Base-by-base conservation (phyloP, 1,140 invertebrate genomes). In the Drosophila tani region DNA sequence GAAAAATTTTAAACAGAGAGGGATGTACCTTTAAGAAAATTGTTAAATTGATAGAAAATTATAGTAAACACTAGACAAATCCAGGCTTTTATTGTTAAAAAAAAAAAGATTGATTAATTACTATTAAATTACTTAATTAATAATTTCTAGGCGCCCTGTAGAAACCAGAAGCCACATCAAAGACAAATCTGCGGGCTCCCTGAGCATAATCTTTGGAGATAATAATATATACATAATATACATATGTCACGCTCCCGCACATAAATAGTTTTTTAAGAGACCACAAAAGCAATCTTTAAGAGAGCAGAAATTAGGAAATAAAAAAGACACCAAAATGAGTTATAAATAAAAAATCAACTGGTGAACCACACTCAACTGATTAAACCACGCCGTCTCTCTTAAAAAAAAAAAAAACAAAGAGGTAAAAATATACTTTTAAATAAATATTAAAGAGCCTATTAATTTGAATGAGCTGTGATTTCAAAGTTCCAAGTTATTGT, bases 311-410 rank as follows among this genome's bases (percentile, higher is more conserved):
- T 55, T 45, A 3, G 3, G 1, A 40, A 38, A n/a, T n/a, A n/a
- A 21, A 29, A 56, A 29, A 29, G 0, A 38, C 19, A 24, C 19
- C 35, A 57, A 47, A 58, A 45, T 12, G 21, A 69, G 62, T 59
- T 69, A 59, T 58, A 81, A 79, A 69, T 73, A 73, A 46, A 76
- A 43, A 81, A 83, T 85, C 82, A 84, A 81, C 82, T 85, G 82
- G 17, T 41, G 27, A 21, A 11, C 21, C 65, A 47, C n/a, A 46
- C 29, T 40, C 41, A 24, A 38, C 53, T 56, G 53, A 9, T 56
- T 40, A 21, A 55, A 40, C n/a, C 50, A 19, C 12, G n/a, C n/a
- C 12, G n/a, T 15, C 14, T 55, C 53, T 40, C 53, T 24, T 56
- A 1, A 6, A 14, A 69, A 82, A 73, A 77, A 59, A 59, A 43